Evolutionary conservation across 2,888 invertebrate species (phyloP), one percentile per base, ranked within the genome.

Genomic region (Gastracanthus pulcherrimus): DNA sequence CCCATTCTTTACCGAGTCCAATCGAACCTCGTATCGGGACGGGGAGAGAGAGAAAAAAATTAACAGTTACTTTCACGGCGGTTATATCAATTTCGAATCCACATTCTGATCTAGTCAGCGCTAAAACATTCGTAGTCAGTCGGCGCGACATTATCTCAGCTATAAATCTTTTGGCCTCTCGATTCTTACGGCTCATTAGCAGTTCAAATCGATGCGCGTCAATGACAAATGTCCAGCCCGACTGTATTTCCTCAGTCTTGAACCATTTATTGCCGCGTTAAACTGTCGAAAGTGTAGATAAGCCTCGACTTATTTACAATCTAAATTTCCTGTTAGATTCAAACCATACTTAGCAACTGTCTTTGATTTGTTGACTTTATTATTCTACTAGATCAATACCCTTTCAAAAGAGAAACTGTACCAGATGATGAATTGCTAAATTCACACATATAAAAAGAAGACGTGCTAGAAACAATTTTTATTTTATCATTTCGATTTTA

Each of bases 131-230:
- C 82, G 80, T 80, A 71, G 60, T 16, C 64, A 55, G 48, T 70
- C 76, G 72, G 19, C 72, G 26, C 62, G 69, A 80, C 79, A 64
- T 45, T 79, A 82, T 82, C 82, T 60, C 16, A 29, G 38, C 75
- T 34, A 79, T 78, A 82, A 82, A 79, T 79, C 75, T 66, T 19
- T 45, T 64, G 64, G 31, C 34, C 58, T 70, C 71, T 75, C 70
- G 58, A 75, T 75, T 82, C 82, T 82, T 82, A 66, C 48, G 76
- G 66, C 82, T 82, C 82, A 82, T 82, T 82, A 82, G 82, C 79
- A 82, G 82, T 69, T 82, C 66, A 71, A 82, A 79, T 79, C 70
- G 70, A 71, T 71, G 76, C 70, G 64, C 79, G 78, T 62, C 79
- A 60, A 79, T 82, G 82, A 82, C 82, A 82, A 82, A 79, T 82